These are phyloP conservation scores for Monoplex corrugatus DNA, from an alignment of 2,888 invertebrate genomes.

Conservation along the genomic window DNA sequence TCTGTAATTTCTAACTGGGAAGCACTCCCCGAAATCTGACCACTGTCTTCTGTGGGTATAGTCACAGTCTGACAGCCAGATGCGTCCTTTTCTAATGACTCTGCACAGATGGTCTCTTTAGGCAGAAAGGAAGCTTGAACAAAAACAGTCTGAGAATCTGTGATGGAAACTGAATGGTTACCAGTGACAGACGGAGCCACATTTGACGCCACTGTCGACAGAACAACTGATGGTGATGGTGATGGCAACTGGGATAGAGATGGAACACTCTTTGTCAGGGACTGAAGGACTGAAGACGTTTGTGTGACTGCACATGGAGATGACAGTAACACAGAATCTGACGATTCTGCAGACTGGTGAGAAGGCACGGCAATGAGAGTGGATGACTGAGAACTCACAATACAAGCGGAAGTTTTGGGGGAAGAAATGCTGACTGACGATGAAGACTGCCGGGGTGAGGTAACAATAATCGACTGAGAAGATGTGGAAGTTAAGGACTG, in stretches of 20 bases:
- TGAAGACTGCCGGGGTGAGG: too few species aligned
- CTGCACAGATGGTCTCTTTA: neutral
- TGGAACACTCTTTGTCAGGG: neutral
- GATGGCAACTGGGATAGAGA: neutral
- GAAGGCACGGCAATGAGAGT: too few species aligned
- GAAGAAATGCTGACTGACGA: neutral
- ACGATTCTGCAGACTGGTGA: neutral
- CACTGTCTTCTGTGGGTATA: neutral
- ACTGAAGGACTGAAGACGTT: neutral
- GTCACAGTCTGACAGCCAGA: neutral
- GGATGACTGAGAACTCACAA: too few species aligned
- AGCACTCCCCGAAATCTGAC: neutral
- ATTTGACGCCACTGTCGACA: neutral
- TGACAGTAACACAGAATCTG: neutral
- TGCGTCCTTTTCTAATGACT: neutral
- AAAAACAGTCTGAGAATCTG: neutral
- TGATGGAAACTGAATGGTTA: neutral
- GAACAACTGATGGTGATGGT: neutral
- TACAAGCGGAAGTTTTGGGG: neutral
- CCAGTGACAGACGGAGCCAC: neutral
- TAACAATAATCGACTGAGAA: too few species aligned
- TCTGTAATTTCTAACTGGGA: neutral
- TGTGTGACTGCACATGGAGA: neutral
- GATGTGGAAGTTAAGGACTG: neutral
- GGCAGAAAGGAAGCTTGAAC: neutral